Evolutionary conservation across 2,113 vertebrate species (phyloP), one percentile per base, ranked within the genome.

Genomic region (Gymnorhina tibicen): DNA sequence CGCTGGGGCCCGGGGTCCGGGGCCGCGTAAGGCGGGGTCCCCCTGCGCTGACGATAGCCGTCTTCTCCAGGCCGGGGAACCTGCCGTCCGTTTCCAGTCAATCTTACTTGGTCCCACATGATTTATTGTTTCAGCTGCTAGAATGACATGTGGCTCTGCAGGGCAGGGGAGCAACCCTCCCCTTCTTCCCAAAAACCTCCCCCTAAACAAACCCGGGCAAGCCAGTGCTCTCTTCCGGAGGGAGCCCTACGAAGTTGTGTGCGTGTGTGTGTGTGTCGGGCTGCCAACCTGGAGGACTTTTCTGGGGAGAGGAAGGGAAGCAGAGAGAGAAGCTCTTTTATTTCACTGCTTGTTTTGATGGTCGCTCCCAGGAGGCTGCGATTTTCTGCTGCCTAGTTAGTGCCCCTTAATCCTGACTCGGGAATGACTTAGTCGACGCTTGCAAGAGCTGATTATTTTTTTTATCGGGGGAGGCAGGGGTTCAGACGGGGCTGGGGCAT

Each of bases 361-460:
- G 88, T 77, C 62, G 42, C 50, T 91, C 91, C 81, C 91, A 79
- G 69, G 91, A 95, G 94, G 72, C 92, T 94, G 86, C 56, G 91
- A 79, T 95, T 95, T 93, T 96, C 91, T 87, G 46, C 89, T 76
- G 95, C 91, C 92, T 91, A 81, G 82, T 95, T 93, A 94, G 91
- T 95, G 82, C 93, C 89, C 88, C 94, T 86, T 94, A 94, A 97
- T 91, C 94, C 86, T 81, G 89, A 94, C 73, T 92, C 75, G 53
- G 33, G 87, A 94, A 62, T 64, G 89, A 94, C 74, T 91, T 64
- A 68, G 72, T 56, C 35, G 72, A 75, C 46, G 75, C 75, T 95
- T 85, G 81, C 70, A 27, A 89, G 37, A 15, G 30, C 85, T 87
- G 92, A 89, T 94, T 95, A 11, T 76, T 92, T 82, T 82, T 73